A percentile compares a stretch with the other conserved stretches of the same genome.
Conservation (phyloP, 2,113 vertebrate genomes). For the Girardinichthys multiradiatus region DNA sequence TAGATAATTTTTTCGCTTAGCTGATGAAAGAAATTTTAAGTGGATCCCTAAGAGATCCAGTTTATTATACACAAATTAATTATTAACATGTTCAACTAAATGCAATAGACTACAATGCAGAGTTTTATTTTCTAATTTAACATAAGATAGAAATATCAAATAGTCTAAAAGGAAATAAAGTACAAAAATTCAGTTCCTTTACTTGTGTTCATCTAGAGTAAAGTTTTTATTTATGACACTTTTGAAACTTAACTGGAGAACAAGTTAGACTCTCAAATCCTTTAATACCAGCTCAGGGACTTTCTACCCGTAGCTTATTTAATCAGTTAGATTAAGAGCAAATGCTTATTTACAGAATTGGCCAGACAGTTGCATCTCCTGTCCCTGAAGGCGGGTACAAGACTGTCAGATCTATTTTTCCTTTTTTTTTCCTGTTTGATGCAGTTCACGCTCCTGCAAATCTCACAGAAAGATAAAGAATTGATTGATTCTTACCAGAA, state of each 20-base stretch:
- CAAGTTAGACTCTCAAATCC: slow-evolving; percentile 40
- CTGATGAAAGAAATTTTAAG: no score
- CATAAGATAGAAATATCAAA: not conserved
- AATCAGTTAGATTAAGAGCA: slow-evolving; percentile 65
- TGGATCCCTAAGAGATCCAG: no score
- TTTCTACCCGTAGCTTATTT: slow-evolving; percentile 42
- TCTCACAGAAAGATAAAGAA: slow-evolving; percentile 5
- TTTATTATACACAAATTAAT: no score
- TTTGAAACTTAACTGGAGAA: slow-evolving; percentile 32
- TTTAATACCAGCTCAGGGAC: slow-evolving; percentile 59
- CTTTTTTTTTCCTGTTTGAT: slow-evolving; percentile 5
- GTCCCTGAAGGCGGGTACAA: slow-evolving; percentile 28
- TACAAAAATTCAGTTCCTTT: not conserved
- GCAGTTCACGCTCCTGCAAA: slow-evolving; percentile 17
- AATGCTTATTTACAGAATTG: slow-evolving; percentile 62
- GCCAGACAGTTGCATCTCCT: slow-evolving; percentile 48
- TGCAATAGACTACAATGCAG: no score
- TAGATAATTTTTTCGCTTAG: no score
- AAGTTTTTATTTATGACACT: slow-evolving; percentile 34
- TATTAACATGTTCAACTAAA: not conserved
- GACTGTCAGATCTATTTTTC: slow-evolving; percentile 11
- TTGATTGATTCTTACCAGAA: slow-evolving; percentile 12
- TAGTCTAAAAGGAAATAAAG: not conserved
- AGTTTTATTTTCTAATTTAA: not conserved
- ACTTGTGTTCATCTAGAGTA: slow-evolving; percentile 9